phyloP scores from a whole-genome alignment of 2,888 invertebrate species.

The Cenopis cana region DNA sequence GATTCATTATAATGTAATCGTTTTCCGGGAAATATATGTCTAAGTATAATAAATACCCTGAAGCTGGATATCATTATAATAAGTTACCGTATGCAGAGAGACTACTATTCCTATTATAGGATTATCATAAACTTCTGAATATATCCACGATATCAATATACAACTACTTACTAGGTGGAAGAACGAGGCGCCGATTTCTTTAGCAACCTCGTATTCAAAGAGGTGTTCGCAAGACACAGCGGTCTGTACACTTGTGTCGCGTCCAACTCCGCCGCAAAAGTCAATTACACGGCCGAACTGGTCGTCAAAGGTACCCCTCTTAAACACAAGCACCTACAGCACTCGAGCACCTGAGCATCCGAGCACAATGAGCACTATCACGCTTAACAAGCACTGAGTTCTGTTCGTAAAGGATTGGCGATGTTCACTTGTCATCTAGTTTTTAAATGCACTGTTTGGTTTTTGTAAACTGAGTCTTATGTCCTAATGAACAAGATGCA shows the following conservation, averaged over 20 bases:
- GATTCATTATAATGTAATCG: too few species aligned
- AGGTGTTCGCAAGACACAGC: conserved; percentile 89
- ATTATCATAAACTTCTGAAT: not conserved
- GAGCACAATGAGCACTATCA: conserved; percentile 37
- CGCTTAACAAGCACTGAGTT: conserved; percentile 40
- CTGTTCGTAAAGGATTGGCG: conserved; percentile 36
- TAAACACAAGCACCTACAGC: conserved; percentile 46
- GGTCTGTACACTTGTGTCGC: conserved; percentile 91
- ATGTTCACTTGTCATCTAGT: conserved; percentile 43
- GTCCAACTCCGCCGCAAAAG: conserved; percentile 89
- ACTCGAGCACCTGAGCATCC: conserved; percentile 47
- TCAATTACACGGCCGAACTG: conserved; percentile 89
- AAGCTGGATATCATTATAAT: too few species aligned
- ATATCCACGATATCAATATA: conserved; percentile 48
- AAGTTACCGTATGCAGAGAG: too few species aligned
- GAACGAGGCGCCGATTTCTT: conserved; percentile 90
- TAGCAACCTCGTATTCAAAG: conserved; percentile 91
- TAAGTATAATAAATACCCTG: too few species aligned
- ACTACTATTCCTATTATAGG: too few species aligned
- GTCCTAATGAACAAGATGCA: not conserved
- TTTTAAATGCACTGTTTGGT: conserved; percentile 29
- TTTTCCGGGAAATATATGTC: too few species aligned
- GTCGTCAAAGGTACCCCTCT: conserved; percentile 88
- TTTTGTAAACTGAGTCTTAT: conserved; percentile 29
- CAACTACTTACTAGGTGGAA: conserved; percentile 83